phyloP scores from a whole-genome alignment of 1,140 invertebrate species.

The Holotrichia oblita region DNA sequence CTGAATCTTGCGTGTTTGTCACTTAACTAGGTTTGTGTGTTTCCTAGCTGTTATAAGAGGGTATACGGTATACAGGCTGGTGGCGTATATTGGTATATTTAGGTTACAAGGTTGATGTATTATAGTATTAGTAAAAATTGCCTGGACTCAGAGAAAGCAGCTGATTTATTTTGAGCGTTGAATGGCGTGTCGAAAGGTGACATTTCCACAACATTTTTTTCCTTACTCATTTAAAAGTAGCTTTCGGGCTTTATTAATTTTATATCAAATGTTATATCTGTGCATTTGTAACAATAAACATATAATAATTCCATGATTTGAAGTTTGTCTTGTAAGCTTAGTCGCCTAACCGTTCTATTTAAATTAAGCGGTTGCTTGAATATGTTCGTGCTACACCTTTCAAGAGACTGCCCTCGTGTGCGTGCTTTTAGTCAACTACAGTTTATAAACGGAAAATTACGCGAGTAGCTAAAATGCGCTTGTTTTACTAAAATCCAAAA shows the following conservation, averaged over 20 bases:
- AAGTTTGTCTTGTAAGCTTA: neutral
- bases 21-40: conserved; percentile 35
- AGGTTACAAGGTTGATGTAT: conserved; percentile 35
- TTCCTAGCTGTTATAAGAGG: conserved; percentile 22
- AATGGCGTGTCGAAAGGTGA: conserved; percentile 32
- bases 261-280: conserved; percentile 5
- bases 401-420: too few species aligned
- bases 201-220: conserved; percentile 28
- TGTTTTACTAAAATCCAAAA: too few species aligned
- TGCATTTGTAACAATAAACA: neutral
- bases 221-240: neutral
- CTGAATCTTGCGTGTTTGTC: conserved; percentile 28
- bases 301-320: conserved; percentile 3
- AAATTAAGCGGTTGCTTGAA: too few species aligned
- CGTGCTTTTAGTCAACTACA: too few species aligned
- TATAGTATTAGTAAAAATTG: conserved; percentile 30
- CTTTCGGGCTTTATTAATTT: conserved; percentile 8
- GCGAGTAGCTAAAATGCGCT: too few species aligned
- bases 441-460: too few species aligned
- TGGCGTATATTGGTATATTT: conserved; percentile 25
- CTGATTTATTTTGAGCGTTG: conserved; percentile 28
- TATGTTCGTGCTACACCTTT: too few species aligned
- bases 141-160: neutral
- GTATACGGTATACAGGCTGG: neutral
- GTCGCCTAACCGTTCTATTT: neutral